These are phyloP conservation scores for Corydoras maculifer DNA, from an alignment of 2,113 vertebrate species.

Conservation along the genomic window DNA sequence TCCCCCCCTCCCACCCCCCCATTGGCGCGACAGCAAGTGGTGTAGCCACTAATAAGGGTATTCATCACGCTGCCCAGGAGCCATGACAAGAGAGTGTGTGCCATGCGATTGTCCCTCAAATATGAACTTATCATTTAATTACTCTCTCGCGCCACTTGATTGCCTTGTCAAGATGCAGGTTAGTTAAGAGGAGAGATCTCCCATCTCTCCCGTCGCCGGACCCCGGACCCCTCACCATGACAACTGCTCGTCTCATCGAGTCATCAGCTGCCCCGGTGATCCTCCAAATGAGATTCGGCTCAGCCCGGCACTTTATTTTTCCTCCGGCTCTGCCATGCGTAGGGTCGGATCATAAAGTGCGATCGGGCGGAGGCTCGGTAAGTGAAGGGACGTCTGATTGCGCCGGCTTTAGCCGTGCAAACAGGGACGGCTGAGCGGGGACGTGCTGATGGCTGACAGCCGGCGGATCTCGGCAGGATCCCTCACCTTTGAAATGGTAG, in stretches of 20 bases:
- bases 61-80: constrained; percentile 71
- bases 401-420: constrained; percentile 32
- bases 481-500: neutral
- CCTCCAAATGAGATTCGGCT: constrained; percentile 47
- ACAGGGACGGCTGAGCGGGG: constrained; percentile 29
- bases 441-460: neutral
- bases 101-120: constrained; percentile 77
- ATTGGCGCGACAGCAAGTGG: constrained; percentile 61
- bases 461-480: neutral
- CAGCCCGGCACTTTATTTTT: constrained; percentile 23
- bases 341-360: constrained; percentile 27
- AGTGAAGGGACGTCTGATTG: constrained; percentile 34
- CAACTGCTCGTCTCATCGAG: constrained; percentile 54
- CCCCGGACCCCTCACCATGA: constrained; percentile 59
- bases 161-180: constrained; percentile 73
- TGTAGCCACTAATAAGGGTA: constrained; percentile 81
- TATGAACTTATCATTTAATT: constrained; percentile 92
- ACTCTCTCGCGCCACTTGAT: constrained; percentile 66
- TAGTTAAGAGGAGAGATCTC: constrained; percentile 78
- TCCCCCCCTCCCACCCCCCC: constrained; percentile 8
- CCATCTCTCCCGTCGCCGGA: constrained; percentile 20
- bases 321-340: constrained; percentile 18
- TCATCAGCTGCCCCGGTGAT: constrained; percentile 63
- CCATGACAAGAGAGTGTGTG: constrained; percentile 68
- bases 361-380: constrained; percentile 18